Percentiles rank a stretch among this genome's conserved stretches.
phyloP scores from a whole-genome alignment of 2,797 vertebrate genomes.

The Notolepis coatsorum region DNA sequence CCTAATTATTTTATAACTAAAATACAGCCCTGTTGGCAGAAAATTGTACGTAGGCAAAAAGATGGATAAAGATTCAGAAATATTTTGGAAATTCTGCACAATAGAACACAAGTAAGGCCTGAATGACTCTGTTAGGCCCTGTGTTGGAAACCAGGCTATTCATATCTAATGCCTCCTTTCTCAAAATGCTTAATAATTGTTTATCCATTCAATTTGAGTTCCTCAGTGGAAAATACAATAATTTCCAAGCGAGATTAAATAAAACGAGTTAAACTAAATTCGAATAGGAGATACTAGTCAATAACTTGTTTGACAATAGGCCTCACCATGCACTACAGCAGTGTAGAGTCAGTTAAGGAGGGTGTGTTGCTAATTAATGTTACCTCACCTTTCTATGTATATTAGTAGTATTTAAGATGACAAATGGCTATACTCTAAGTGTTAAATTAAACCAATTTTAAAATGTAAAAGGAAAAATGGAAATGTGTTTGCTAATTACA shows the following conservation, averaged over 20 bases:
- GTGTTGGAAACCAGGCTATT: neutral
- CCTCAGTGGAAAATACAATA: neutral
- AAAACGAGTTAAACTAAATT: too few species aligned
- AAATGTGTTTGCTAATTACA: too few species aligned
- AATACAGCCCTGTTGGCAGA: neutral
- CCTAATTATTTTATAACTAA: neutral
- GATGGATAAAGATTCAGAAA: neutral
- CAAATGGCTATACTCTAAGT: too few species aligned
- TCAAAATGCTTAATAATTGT: neutral
- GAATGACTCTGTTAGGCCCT: too few species aligned
- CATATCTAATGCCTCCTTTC: neutral
- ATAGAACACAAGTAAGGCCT: too few species aligned
- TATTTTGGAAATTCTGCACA: neutral
- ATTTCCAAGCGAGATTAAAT: slow-evolving; percentile 8
- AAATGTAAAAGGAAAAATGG: too few species aligned
- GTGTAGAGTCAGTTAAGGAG: too few species aligned
- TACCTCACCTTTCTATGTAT: too few species aligned
- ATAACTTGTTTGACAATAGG: neutral
- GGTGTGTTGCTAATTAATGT: too few species aligned
- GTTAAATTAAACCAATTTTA: too few species aligned
- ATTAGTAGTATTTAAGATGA: too few species aligned
- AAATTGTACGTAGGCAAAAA: neutral
- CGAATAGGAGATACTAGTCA: slow-evolving; percentile 8
- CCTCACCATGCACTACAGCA: too few species aligned
- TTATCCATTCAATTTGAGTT: neutral